Evolutionary conservation across 2,888 invertebrate genomes (phyloP), one percentile per base, ranked within the genome.

Genomic region (Camptogramma bilineatum): DNA sequence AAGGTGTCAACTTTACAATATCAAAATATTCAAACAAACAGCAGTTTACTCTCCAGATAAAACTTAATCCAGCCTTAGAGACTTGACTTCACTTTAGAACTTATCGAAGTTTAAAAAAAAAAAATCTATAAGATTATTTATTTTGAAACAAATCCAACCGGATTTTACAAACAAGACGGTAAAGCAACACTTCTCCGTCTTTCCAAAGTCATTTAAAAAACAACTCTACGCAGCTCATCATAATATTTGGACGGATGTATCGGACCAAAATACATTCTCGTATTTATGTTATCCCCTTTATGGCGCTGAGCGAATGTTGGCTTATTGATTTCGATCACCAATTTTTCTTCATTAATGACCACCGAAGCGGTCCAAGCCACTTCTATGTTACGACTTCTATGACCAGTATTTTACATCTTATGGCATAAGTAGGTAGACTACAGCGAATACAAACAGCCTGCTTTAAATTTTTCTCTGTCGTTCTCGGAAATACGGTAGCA

Each of bases 401-500:
- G 62, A 72, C 66, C 71, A 59, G 78, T 81, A 79, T 75, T 73
- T 78, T 80, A 76, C 50, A 61, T 54, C 54, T 70, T 62, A 66
- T 57, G 44, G 64, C 56, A 62, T 61, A 61, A 64, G 56, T 55
- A 19, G 51, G 59, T 59, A 31, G 54, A 16, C 46, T 73, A 75
- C 71, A 70, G 70, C 72, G 79, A 77, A 78, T 79, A 83, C 76
- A 80, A 80, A 79, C 70, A 76, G 70, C 69, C 75, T 75, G 68
- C 69, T 83, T 86, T 76, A 76, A 76, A 73, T 74, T 78, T 73
- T 74, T 73, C 65, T 70, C 68, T 66, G 73, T 66, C 72, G 72
- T 85, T 86, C 80, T 76, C 69, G 70, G 81, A 81, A 86, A 76
- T 69, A 73, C 85, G 77, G 88, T 87, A 87, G 87, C 87, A 54